Percentiles rank a stretch among this genome's conserved stretches.
Evolutionary conservation across 2,113 vertebrate genomes (phyloP).

Genomic region (Emydura subglobosa): DNA sequence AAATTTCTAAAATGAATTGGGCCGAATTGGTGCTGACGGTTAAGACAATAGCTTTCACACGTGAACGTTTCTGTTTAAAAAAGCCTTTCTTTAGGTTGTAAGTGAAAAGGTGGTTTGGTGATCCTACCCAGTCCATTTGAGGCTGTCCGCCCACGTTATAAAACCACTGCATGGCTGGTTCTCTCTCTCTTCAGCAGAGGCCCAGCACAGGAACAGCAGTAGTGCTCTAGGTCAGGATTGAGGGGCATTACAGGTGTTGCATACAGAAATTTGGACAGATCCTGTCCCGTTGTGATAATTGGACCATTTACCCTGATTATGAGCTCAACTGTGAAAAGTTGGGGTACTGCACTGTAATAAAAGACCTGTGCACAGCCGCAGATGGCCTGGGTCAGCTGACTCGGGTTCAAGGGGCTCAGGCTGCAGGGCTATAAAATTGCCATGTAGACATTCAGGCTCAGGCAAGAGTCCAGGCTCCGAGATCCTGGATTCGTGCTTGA

Average conservation of each 20-base stretch:
- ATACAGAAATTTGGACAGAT: no score
- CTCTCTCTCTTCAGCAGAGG: not conserved
- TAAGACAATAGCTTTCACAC: not conserved
- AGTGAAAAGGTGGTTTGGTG: not conserved
- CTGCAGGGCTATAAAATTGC: no score
- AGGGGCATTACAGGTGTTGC: no score
- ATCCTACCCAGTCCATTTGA: not conserved
- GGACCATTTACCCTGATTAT: no score
- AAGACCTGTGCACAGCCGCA: no score
- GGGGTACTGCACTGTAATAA: no score
- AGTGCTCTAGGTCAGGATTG: not conserved
- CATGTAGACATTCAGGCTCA: no score
- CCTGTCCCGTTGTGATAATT: no score
- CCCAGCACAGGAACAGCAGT: not conserved
- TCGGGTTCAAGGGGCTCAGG: no score
- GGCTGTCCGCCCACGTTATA: not conserved
- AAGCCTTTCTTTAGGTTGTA: not conserved
- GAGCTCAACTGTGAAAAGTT: no score
- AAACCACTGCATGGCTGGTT: not conserved
- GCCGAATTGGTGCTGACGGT: not conserved
- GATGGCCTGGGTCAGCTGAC: no score
- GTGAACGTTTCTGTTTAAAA: not conserved
- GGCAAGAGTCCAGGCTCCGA: no score
- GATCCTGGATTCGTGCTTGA: not conserved
- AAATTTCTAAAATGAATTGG: not conserved